Conservation (phyloP, 2,888 invertebrate species). For the Morpho achilles region DNA sequence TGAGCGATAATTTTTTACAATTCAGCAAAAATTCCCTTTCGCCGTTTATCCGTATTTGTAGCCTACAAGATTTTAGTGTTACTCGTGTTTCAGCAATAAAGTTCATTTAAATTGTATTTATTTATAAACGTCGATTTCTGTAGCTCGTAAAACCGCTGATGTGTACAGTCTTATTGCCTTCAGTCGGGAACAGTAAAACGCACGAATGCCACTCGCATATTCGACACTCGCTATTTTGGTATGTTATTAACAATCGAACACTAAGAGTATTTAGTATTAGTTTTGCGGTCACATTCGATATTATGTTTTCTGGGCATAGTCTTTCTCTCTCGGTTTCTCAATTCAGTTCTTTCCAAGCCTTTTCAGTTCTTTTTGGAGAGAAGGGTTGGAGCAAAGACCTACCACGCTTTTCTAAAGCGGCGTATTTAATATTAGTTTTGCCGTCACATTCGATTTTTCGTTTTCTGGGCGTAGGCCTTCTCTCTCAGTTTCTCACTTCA, state of each 20-base stretch:
- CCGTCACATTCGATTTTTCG: too few species aligned
- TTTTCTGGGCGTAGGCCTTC: too few species aligned
- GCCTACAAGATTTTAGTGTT: constrained; percentile 30
- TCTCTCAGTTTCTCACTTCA: too few species aligned
- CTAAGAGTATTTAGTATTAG: too few species aligned
- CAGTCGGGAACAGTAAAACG: constrained; percentile 37
- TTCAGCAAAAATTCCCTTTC: constrained; percentile 32
- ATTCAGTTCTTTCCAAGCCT: too few species aligned
- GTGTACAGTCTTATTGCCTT: constrained; percentile 35
- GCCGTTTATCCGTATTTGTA: constrained; percentile 40
- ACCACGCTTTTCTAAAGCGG: too few species aligned
- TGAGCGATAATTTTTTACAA: not conserved
- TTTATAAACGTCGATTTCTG: constrained; percentile 61
- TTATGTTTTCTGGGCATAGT: too few species aligned
- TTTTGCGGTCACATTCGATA: too few species aligned
- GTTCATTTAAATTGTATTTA: constrained; percentile 60
- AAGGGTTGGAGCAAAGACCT: too few species aligned
- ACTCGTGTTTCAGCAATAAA: constrained; percentile 48
- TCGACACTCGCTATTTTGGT: constrained; percentile 45
- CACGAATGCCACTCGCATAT: constrained; percentile 46
- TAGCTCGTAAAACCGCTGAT: constrained; percentile 55
- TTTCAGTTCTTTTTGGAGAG: too few species aligned
- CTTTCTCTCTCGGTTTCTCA: too few species aligned
- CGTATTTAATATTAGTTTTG: too few species aligned
- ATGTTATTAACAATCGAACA: constrained; percentile 31